phyloP scores from a whole-genome alignment of 2,888 invertebrate genomes.

The Tromatobia lineatoria region DNA sequence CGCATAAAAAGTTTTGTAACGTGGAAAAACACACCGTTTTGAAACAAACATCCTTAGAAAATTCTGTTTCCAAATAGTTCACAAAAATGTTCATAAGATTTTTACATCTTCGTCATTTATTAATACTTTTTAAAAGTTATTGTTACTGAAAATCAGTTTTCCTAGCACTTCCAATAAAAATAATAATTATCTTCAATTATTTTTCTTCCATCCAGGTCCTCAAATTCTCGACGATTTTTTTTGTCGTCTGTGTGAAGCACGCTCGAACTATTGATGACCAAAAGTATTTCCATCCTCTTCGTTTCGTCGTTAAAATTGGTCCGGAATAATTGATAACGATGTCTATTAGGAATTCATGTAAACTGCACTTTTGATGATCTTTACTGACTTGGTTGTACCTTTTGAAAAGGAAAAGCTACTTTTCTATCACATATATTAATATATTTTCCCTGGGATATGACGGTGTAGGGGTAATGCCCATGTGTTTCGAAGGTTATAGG shows the following conservation, averaged over 20 bases:
- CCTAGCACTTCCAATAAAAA: no score
- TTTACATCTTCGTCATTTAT: no score
- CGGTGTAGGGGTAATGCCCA: background rate
- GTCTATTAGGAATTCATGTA: background rate
- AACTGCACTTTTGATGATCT: background rate
- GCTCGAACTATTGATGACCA: background rate
- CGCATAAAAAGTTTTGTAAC: no score
- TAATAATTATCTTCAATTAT: no score
- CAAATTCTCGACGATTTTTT: no score
- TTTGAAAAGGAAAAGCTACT: background rate
- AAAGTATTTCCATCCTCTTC: background rate
- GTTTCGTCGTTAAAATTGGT: background rate
- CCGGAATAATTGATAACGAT: background rate
- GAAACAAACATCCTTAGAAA: no score
- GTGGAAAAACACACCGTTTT: no score
- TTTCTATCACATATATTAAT: background rate
- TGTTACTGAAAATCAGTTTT: no score
- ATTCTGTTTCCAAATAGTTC: no score
- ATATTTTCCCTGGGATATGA: conserved; percentile 11
- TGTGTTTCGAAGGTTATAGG: conserved; percentile 5
- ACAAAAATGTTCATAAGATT: no score
- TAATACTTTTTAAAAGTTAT: no score
- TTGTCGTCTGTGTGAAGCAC: background rate
- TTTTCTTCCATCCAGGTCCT: no score
- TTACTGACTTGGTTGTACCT: background rate